Evolutionary conservation across 2,888 invertebrate genomes (phyloP), one percentile per base, ranked within the genome.

Genomic region (Adela reaumurella): DNA sequence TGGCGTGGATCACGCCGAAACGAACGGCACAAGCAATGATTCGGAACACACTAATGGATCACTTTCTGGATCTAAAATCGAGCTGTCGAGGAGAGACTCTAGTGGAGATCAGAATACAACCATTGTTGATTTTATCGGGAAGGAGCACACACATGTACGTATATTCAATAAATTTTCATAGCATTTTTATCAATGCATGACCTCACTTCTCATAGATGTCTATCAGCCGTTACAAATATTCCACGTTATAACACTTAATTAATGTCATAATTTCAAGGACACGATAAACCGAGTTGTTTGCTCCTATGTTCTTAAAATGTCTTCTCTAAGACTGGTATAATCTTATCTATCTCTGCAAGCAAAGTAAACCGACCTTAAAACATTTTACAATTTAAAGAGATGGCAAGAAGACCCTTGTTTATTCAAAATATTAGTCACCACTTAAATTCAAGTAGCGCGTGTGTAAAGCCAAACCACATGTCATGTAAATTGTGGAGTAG

Each of bases 141-240:
- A 73, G 54, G 81, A 78, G 58, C 78, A 79, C 49, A 73, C 69
- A 58, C 70, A 81, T 67, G 82, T 82, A 78, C 53, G 81, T 74
- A 35, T 35, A 35, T 35, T n/a, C 47, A 52, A 28, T 43, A 47
- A 6, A 24, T 52, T 8, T 43, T 47, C 16, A 20, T 46, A 16
- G 50, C 50, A 29, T 4, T 24, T 24, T 8, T 24, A 6, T 24
- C 24, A 6, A 24, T 24, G 5, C 24, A 24, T 24, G 24, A 24
- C 24, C 5, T 24, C 24, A 4, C 24, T 24, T 24, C 8, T 24
- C 4, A 24, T 8, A 24, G 4, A 8, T 6, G 4, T 8, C 4
- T 24, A 24, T 24, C 8, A 24, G 5, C 24, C 24, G 4, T 24
- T 4, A 24, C 24, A n/a, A n/a, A n/a, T n/a, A n/a, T n/a, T n/a